These are phyloP conservation scores for Neotoma lepida DNA, from an alignment of 2,113 vertebrate species.

Conservation along the genomic window DNA sequence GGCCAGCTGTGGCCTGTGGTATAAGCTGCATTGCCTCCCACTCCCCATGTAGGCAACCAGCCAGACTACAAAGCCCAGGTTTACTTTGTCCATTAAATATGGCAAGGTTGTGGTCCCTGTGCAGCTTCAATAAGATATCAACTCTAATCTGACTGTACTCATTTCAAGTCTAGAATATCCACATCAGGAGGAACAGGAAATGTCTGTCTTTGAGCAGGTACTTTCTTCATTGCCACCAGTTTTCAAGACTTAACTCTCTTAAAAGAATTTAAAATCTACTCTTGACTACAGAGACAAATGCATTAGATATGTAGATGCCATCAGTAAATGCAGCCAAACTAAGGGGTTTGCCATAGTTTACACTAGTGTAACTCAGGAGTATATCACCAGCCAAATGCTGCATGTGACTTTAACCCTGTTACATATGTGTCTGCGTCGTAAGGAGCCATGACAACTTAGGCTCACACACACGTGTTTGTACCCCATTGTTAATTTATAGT, in stretches of 20 bases:
- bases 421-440: background rate
- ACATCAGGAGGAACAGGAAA: background rate
- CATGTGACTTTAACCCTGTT: background rate
- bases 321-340: background rate
- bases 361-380: background rate
- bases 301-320: background rate
- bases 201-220: background rate
- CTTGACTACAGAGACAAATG: background rate
- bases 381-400: background rate
- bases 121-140: conserved; percentile 19
- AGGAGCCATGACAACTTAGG: background rate
- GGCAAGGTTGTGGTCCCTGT: background rate
- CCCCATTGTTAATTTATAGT: background rate
- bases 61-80: background rate
- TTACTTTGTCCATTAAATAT: background rate
- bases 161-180: background rate
- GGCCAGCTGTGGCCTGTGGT: background rate
- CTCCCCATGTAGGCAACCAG: background rate
- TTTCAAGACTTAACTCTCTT: background rate
- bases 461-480: background rate
- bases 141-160: background rate
- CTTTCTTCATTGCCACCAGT: background rate
- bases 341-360: background rate
- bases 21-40: background rate
- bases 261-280: background rate